Conservation (phyloP, 2,113 vertebrate genomes). For the Poeciliopsis turrubarensis region DNA sequence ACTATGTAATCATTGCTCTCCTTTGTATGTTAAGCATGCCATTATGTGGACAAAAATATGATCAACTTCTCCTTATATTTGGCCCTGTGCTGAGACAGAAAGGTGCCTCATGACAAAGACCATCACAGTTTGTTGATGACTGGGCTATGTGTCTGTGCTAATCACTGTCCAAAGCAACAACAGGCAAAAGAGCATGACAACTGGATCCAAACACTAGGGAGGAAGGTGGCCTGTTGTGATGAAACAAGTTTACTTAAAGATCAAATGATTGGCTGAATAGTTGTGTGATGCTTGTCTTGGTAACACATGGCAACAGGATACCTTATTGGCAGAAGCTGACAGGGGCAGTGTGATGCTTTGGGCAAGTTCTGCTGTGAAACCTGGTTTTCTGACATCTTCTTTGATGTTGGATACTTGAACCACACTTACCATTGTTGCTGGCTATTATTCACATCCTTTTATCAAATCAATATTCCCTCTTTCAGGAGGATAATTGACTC, state of each 20-base stretch:
- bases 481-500: neutral
- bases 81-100: constrained; percentile 1
- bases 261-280: too few species aligned
- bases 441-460: neutral
- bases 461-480: neutral
- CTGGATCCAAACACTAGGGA: too few species aligned
- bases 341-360: neutral
- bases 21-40: constrained; percentile 11
- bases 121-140: neutral
- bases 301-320: neutral
- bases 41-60: constrained; percentile 17
- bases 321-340: neutral
- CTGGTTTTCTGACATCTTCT: neutral
- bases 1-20: constrained; percentile 5
- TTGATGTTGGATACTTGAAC: neutral
- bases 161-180: too few species aligned
- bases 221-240: too few species aligned
- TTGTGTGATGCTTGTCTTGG: too few species aligned
- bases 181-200: too few species aligned
- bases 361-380: neutral
- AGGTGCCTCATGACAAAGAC: neutral
- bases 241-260: neutral
- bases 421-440: neutral
- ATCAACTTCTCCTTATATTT: constrained; percentile 6
- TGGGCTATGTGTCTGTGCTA: too few species aligned